Conservation (phyloP, 2,888 invertebrate species). For the Cheilosia scutellata region DNA sequence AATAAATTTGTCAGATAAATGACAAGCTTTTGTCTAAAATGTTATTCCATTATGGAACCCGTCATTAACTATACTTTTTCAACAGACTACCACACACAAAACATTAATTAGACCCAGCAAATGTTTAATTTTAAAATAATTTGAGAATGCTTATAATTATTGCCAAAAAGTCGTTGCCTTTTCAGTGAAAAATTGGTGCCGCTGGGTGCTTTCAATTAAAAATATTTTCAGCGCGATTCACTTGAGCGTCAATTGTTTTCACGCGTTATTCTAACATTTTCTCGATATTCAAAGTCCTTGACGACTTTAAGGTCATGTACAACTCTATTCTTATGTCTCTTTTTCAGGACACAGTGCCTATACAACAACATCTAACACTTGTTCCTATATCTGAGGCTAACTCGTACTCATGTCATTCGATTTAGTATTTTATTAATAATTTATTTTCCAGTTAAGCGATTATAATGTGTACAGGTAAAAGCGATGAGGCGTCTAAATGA, state of each 20-base stretch:
- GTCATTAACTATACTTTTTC: not conserved
- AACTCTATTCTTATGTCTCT: too few relatives aligned
- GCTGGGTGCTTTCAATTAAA: conserved; percentile 23
- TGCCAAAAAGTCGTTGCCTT: not conserved
- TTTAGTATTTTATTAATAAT: too few relatives aligned
- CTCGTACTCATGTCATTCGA: too few relatives aligned
- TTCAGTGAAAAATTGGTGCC: not conserved
- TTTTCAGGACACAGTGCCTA: too few relatives aligned
- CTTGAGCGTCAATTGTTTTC: not conserved
- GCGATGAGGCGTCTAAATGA: not conserved
- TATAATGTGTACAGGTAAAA: too few relatives aligned
- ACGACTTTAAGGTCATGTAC: not conserved
- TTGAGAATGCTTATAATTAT: not conserved
- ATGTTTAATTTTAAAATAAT: conserved; percentile 9
- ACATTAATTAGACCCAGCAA: not conserved
- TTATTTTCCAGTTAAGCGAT: too few relatives aligned
- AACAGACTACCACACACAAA: not conserved
- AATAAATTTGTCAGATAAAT: too few relatives aligned
- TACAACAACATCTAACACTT: too few relatives aligned
- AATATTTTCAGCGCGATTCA: not conserved
- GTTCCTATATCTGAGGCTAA: too few relatives aligned
- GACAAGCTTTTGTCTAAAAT: not conserved
- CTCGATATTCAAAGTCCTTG: not conserved
- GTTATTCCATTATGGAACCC: not conserved
- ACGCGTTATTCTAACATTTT: not conserved